Conservation (phyloP, 1,140 invertebrate genomes). For the Leptestheria dahalacensis region DNA sequence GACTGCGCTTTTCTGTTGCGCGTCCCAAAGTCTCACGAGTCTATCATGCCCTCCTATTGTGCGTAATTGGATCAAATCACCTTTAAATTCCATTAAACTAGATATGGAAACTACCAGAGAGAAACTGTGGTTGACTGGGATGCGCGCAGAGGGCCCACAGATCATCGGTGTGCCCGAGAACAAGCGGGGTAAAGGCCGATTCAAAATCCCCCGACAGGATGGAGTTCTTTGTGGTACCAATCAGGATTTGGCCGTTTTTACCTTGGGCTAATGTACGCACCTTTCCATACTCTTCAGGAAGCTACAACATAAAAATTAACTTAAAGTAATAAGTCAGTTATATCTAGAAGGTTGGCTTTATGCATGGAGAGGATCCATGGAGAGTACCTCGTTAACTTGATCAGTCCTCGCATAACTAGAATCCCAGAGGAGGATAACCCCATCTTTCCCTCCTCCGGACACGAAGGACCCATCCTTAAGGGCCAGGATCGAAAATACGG, state of each 20-base stretch:
- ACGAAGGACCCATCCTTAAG: constrained; percentile 69
- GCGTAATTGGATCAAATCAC: not conserved
- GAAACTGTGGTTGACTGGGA: constrained; percentile 68
- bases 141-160: constrained; percentile 73
- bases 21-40: constrained; percentile 78
- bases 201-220: constrained; percentile 65
- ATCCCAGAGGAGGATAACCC: constrained; percentile 53
- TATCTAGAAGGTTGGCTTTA: not conserved
- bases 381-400: constrained; percentile 47
- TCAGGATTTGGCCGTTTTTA: constrained; percentile 58
- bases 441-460: constrained; percentile 79
- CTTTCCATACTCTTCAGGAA: constrained; percentile 74
- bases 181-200: constrained; percentile 59
- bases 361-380: not conserved
- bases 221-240: constrained; percentile 81
- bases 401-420: constrained; percentile 45
- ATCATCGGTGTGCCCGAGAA: constrained; percentile 67
- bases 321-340: not conserved
- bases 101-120: constrained; percentile 66
- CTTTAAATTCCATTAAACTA: not conserved
- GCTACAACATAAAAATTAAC: constrained; percentile 33
- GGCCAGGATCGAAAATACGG: constrained; percentile 70
- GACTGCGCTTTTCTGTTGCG: constrained; percentile 64
- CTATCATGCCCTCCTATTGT: constrained; percentile 50
- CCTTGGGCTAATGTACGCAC: constrained; percentile 70